Evolutionary conservation across 2,113 vertebrate species (phyloP), one percentile per base, ranked within the genome.

Genomic region (Centropus bengalensis): DNA sequence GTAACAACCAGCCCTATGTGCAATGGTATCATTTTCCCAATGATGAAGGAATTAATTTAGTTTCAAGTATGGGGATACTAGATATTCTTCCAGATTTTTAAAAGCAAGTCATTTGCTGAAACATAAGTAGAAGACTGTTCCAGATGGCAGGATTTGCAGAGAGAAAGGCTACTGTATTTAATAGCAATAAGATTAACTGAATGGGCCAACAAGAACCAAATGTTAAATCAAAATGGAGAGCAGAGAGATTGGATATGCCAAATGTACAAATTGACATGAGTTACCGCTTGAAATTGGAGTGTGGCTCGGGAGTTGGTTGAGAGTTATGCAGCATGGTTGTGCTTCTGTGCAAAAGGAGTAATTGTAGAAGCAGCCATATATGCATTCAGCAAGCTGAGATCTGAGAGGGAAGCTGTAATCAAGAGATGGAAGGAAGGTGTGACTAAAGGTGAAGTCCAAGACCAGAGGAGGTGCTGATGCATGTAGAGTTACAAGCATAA

Each of bases 121-220:
- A 59, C 4, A 0, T 79, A 86, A 66, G 32, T 82, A 86, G 32
- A 77, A 75, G 40, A 49, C 20, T 60, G 42, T 77, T 96, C 79
- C 93, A 96, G 85, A 94, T 86, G 91, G 91, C 47, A 55, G 52
- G 56, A 70, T 85, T 63, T 95, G 59, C 38, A 70, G 38, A 77
- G 76, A 49, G 64, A 59, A 83, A 89, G 84, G 47, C 79, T 81
- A 40, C 75, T 64, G 40, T 91, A 66, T 91, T 96, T 92, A 86
- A 75, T 33, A 91, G 71, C 75, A 95, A 82, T 85, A 94, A 63
- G 56, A 95, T 89, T 74, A 93, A 79, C 36, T 83, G 47, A 82
- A 89, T 80, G 42, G 93, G 44, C 68, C 82, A 95, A 86, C 56
- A 82, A 74, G 71, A 91, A 82, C 45, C 79, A 91, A 91, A 84